Evolutionary conservation across 2,888 invertebrate genomes (phyloP), one percentile per base, ranked within the genome.

Genomic region (Drosophila birchii): DNA sequence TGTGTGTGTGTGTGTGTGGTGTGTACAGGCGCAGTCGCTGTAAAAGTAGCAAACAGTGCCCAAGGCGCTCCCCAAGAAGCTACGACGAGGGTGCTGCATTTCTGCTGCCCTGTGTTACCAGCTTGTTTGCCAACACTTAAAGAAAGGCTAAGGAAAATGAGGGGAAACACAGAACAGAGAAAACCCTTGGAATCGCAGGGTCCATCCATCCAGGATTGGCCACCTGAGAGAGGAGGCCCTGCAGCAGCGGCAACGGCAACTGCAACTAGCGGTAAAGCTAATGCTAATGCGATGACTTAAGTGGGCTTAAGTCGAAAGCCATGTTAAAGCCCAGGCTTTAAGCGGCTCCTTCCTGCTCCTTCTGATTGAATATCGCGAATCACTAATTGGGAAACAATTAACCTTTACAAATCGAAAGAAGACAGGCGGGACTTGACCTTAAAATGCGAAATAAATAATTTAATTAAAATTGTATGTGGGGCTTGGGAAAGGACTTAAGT

Each of bases 71-170:
- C 56, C 16, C 44, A 20, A 43, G 23, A 44, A 44, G 16, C 4
- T 8, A 14, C 1, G 7, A 20, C 12, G 4, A 18, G 39, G 16
- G 16, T 32, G 41, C 5, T 51, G 51, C 51, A 20, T 51, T 51
- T 51, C 29, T 66, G 51, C 29, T 66, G 51, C 53, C 60, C 51
- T 66, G 67, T 66, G 67, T 75, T 78, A 68, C 81, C 71, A 78
- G 76, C 81, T 83, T 83, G 89, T 83, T 83, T 85, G 79, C 82
- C 85, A 89, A 87, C 89, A 89, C 83, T 84, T 85, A 71, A 85
- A 74, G 72, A 75, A 74, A 68, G 41, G 20, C 16, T 45, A 49
- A n/a, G 51, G 3, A 18, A 16, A 26, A 32, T 26, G 32, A n/a
- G 26, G 9, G 7, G 14, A 26, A 56, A 11, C n/a, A 14, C 26